Conservation (phyloP, 2,113 vertebrate genomes). For the human region DNA sequence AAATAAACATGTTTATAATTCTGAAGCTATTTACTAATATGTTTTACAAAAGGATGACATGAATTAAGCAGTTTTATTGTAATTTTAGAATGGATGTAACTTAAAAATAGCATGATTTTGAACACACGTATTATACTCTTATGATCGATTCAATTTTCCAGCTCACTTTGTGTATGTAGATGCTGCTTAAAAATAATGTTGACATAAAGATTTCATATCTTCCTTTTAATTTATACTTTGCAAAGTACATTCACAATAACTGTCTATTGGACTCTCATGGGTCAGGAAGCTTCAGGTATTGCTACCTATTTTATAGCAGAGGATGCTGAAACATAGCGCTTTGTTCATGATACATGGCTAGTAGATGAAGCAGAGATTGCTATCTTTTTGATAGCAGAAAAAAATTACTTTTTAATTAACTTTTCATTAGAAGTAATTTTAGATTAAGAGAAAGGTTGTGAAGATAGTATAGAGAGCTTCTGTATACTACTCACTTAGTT, state of each 20-base stretch:
- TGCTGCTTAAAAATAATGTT: neutral
- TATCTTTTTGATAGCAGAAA: neutral
- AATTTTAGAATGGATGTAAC: neutral
- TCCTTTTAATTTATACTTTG: neutral
- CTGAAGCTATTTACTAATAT: neutral
- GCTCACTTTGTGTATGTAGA: neutral
- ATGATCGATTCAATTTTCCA: neutral
- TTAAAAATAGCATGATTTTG: neutral
- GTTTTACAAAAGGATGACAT: neutral
- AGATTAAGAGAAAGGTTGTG: neutral
- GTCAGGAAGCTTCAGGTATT: neutral
- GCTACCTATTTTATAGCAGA: neutral
- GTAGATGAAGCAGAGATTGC: neutral
- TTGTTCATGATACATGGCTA: neutral
- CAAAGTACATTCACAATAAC: neutral
- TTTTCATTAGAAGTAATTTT: neutral
- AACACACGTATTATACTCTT: neutral
- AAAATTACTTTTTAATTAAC: neutral
- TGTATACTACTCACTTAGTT: neutral
- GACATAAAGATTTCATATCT: neutral
- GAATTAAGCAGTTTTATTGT: neutral
- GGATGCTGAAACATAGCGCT: neutral
- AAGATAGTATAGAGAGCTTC: neutral
- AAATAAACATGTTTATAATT: neutral
- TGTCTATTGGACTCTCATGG: neutral